Evolutionary conservation across 2,888 invertebrate genomes (phyloP).

Genomic region (Agrotis exclamationis): DNA sequence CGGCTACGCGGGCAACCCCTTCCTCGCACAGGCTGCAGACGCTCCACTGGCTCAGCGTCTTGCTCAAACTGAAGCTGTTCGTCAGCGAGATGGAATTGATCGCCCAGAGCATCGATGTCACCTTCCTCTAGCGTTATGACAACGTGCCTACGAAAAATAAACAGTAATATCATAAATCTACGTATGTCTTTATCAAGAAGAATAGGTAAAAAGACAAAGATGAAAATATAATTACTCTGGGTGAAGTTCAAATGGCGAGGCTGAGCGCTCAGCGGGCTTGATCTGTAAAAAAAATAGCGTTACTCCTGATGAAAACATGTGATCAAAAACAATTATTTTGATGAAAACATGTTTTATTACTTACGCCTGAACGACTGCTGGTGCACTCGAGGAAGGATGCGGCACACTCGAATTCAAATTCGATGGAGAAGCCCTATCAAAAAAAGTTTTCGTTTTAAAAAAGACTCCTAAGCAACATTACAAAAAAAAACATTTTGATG

Average conservation of each 20-base stretch:
- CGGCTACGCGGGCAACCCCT: not conserved
- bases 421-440: not conserved
- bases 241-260: not conserved
- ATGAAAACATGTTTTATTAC: constrained; percentile 1
- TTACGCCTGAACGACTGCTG: not conserved
- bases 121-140: constrained; percentile 3
- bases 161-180: constrained; percentile 3
- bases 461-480: not conserved
- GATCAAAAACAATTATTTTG: not conserved
- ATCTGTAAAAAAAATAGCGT: not conserved
- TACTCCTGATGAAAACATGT: not conserved
- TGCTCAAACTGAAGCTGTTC: not conserved
- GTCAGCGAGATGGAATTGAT: not conserved
- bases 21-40: not conserved
- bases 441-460: not conserved
- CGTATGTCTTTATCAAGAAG: not conserved
- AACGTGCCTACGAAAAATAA: not conserved
- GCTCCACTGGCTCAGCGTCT: not conserved
- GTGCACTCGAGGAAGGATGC: not conserved
- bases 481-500: not conserved
- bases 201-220: not conserved
- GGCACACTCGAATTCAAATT: not conserved
- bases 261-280: constrained; percentile 1
- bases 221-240: constrained; percentile 3
- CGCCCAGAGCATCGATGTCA: not conserved